Evolutionary conservation across 2,797 vertebrate species (phyloP), one percentile per base, ranked within the genome.

Genomic region (Sarcoramphus papa): DNA sequence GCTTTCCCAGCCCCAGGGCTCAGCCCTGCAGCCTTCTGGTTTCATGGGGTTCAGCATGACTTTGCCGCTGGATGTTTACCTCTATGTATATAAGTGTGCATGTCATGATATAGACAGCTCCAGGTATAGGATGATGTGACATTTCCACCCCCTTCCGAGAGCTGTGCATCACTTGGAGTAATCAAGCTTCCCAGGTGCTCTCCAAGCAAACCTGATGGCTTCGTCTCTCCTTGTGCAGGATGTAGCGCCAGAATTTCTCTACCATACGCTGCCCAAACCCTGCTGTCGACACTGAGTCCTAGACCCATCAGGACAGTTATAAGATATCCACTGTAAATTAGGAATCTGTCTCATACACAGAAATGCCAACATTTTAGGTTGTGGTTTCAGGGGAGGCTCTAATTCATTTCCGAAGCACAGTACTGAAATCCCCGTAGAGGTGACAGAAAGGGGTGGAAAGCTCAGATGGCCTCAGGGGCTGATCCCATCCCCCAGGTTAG

Each of bases 171-270:
- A 19, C 37, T 47, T 7, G 3, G 14, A 51, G 41, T 30, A 62
- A 51, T 51, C 31, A 47, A 51, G 37, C 16, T 77, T 24, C 68
- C 56, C 3, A 1, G 7, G 9, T 25, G 50, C 3, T 76, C 50
- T 62, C 40, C 3, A n/a, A 11, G 5, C 4, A n/a, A 43, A 27
- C 14, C 3, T 3, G 0, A 22, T 19, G 53, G 25, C 20, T 64
- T 27, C 5, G 0, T 5, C 18, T 43, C 17, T 47, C 65, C 25
- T 14, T 2, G 14, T 43, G 40, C 45, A 60, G 48, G n/a, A 40
- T 1, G 24, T 28, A 82, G 28, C 65, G 48, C 22, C 18, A 41
- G 40, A 40, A 28, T 77, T 41, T 72, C 70, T 56, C 22, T 19
- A 0, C 12, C 31, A 35, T 5, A 7, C n/a, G 1, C 15, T 65